Conservation (phyloP, 1,140 invertebrate species). For the Drosophila truncata region DNA sequence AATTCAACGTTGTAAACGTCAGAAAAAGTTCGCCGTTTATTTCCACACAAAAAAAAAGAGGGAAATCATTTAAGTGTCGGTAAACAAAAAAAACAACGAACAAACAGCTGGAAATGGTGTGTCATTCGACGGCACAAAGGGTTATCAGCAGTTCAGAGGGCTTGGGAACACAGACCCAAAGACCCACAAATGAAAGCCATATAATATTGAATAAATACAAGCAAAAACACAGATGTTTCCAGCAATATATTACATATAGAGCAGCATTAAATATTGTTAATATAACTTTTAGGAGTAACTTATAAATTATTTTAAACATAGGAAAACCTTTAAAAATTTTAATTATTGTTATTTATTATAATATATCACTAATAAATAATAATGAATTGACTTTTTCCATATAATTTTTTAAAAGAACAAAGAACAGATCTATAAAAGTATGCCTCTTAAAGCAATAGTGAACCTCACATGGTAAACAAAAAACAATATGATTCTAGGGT, state of each 20-base stretch:
- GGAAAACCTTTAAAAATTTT: no score
- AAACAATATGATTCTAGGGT: no score
- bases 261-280: neutral
- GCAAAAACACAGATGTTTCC: constrained; percentile 3
- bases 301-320: no score
- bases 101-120: neutral
- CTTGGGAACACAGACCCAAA: neutral
- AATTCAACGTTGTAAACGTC: neutral
- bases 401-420: no score
- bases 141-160: constrained; percentile 24
- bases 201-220: neutral
- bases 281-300: neutral
- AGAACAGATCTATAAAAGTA: no score
- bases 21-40: constrained; percentile 20
- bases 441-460: no score
- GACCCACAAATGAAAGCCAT: neutral
- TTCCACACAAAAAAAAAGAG: constrained; percentile 5
- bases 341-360: no score
- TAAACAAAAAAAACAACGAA: constrained; percentile 17
- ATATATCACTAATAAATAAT: no score
- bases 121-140: constrained; percentile 21
- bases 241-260: no score
- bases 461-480: no score
- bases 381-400: no score
- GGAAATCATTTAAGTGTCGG: constrained; percentile 2